These are phyloP conservation scores for Tortrix viridana DNA, from an alignment of 2,888 invertebrate genomes.

Conservation along the genomic window DNA sequence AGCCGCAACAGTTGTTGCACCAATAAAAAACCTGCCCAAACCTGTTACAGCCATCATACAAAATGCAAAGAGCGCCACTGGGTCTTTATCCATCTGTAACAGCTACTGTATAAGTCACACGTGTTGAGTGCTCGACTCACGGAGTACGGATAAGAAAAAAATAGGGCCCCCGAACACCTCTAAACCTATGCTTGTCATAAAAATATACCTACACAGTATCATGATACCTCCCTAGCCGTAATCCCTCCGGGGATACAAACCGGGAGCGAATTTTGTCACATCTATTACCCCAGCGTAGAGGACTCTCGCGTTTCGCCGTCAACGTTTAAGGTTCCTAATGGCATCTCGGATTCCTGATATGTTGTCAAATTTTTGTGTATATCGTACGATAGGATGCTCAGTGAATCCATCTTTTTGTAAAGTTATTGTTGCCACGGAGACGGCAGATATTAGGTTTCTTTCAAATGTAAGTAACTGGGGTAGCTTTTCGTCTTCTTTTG, in stretches of 20 bases:
- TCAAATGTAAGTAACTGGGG: constrained; percentile 32
- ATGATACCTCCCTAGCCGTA: constrained; percentile 28
- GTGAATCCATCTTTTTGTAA: constrained; percentile 39
- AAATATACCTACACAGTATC: constrained; percentile 34
- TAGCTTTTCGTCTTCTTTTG: constrained; percentile 22
- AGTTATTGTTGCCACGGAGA: constrained; percentile 37
- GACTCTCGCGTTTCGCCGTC: not conserved
- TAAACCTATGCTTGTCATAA: constrained; percentile 37
- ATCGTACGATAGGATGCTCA: constrained; percentile 29
- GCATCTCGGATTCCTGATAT: not conserved
- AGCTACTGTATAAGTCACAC: constrained; percentile 29
- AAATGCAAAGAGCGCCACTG: constrained; percentile 21
- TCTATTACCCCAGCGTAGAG: constrained; percentile 15
- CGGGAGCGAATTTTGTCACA: constrained; percentile 32
- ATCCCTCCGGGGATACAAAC: constrained; percentile 30
- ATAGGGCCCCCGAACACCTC: constrained; percentile 33
- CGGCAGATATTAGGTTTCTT: constrained; percentile 36
- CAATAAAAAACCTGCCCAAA: constrained; percentile 11
- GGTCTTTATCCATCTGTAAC: constrained; percentile 20
- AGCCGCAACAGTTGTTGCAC: constrained; percentile 1
- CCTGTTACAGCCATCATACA: constrained; percentile 8
- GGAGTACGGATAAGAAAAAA: constrained; percentile 26
- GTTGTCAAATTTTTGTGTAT: constrained; percentile 33
- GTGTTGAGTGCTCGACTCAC: constrained; percentile 14
- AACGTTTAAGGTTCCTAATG: constrained; percentile 3